Evolutionary conservation across 2,113 vertebrate genomes (phyloP), one percentile per base, ranked within the genome.

Genomic region (Halichoeres trimaculatus): DNA sequence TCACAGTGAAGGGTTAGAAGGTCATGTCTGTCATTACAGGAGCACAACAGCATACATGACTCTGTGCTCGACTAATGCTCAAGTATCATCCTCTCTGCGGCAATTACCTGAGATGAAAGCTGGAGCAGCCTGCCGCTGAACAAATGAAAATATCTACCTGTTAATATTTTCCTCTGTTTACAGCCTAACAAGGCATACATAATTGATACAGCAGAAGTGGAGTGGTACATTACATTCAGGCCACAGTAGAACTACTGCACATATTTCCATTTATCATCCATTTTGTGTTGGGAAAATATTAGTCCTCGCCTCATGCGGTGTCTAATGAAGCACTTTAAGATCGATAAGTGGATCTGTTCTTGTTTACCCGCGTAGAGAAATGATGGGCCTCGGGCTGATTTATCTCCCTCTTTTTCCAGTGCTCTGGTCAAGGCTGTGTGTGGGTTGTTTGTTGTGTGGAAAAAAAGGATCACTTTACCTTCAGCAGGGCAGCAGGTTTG

Each of bases 1-100:
- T 90, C 88, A 72, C 76, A 41, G 71, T 52, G 79, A 76, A 86
- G 63, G 91, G 91, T 89, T 86, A 86, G 81, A 89, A 88, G 89
- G 87, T 91, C 89, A 86, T 81, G 59, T 60, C 57, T 70, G 77
- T 88, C 90, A 80, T 86, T 87, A 86, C 41, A 65, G 75, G 70
- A 76, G 69, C 70, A 72, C 77, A 76, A 78, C 83, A 57, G 58
- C 79, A 62, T 38, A 43, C 70, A 62, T 14, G 35, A 70, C 72
- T 84, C 76, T 70, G 65, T 23, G 57, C 70, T 63, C 72, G 60
- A 53, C 77, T 81, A 83, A 87, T 88, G 81, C 52, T 75, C 45
- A 83, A 60, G 67, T 75, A 80, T 76, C 69, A 50, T 54, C 48
- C 62, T 70, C 13, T 23, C 38, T 1, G 16, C 5, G 5, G 76